These are phyloP conservation scores for Psammodynastes pulverulentus DNA, from an alignment of 2,113 vertebrate genomes.

Conservation along the genomic window DNA sequence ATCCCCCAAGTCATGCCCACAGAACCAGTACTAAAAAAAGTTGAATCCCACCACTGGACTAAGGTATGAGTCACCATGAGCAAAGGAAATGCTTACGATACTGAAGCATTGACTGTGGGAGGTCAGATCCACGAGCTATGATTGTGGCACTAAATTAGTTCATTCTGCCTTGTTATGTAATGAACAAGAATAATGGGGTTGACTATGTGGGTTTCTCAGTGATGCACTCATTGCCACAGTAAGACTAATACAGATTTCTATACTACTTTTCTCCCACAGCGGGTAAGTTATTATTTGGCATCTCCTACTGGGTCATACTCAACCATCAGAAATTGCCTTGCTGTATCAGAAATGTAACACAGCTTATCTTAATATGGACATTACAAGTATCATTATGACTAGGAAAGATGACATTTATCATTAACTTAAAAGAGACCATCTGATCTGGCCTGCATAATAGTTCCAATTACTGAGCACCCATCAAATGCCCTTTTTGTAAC, in stretches of 20 bases:
- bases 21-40: too few species aligned
- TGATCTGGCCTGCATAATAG: conserved; percentile 49
- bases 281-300: not conserved
- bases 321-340: conserved; percentile 38
- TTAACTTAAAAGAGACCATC: conserved; percentile 23
- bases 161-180: conserved; percentile 30
- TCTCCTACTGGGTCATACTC: conserved; percentile 44
- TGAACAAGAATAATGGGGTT: conserved; percentile 34
- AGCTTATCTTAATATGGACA: conserved; percentile 38
- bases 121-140: not conserved
- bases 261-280: conserved; percentile 51
- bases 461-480: conserved; percentile 49
- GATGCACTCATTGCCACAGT: not conserved
- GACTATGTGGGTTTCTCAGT: not conserved
- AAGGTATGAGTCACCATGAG: not conserved
- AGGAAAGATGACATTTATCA: conserved; percentile 54
- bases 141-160: not conserved
- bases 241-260: conserved; percentile 43
- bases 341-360: conserved; percentile 58
- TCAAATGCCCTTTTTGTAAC: conserved; percentile 57
- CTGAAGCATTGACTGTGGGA: not conserved
- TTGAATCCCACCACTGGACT: too few species aligned
- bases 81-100: not conserved
- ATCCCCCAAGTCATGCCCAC: too few species aligned
- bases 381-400: conserved; percentile 56